Percentiles rank a stretch among this genome's conserved stretches.
Evolutionary conservation across 2,113 vertebrate genomes (phyloP).

Genomic region (Sialia sialis): DNA sequence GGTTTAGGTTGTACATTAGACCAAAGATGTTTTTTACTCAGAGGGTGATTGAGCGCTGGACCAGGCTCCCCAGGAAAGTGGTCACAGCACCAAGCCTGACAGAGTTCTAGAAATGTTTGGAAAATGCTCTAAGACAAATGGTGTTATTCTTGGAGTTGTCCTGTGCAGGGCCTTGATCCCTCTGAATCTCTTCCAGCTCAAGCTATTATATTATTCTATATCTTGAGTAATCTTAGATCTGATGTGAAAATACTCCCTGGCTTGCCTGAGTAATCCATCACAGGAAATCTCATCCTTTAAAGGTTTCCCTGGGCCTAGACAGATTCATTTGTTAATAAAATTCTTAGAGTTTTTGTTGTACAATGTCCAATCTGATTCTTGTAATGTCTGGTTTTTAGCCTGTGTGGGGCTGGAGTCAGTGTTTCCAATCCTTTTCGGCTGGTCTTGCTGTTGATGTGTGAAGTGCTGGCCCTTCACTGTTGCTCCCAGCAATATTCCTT

Average conservation of each 20-base stretch:
- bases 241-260: neutral
- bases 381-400: neutral
- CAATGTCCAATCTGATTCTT: neutral
- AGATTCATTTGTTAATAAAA: neutral
- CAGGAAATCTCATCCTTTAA: neutral
- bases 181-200: neutral
- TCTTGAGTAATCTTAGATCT: neutral
- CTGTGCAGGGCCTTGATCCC: neutral
- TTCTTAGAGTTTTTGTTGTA: neutral
- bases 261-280: neutral
- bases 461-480: neutral
- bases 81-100: neutral
- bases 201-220: neutral
- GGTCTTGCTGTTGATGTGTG: neutral
- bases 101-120: neutral
- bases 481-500: neutral
- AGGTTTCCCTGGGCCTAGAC: neutral
- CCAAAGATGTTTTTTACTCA: neutral
- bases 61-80: fast-evolving
- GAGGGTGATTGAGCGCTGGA: neutral
- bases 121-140: neutral
- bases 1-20: neutral
- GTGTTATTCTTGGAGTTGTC: neutral
- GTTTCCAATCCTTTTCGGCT: neutral
- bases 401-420: neutral